A percentile compares a stretch with the other conserved stretches of the same genome.
Conservation (phyloP, 2,888 invertebrate species). For the Papilio gigon region DNA sequence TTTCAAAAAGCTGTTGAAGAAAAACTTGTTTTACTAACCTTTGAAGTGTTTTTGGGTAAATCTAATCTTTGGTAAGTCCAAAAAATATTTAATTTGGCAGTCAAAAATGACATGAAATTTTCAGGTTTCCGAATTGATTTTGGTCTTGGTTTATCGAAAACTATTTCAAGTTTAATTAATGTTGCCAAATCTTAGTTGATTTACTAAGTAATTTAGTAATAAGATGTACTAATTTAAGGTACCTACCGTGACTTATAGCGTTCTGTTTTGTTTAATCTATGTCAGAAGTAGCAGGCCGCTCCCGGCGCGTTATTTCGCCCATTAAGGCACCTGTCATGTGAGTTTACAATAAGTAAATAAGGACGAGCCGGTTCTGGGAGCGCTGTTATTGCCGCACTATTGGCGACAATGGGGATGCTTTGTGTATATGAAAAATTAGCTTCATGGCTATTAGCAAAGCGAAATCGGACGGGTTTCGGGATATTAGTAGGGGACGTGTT, state of each 20-base stretch:
- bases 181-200: not conserved
- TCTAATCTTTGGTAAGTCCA: too few relatives aligned
- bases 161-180: too few relatives aligned
- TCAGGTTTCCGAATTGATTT: not conserved
- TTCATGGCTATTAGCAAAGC: slow-evolving; percentile 51
- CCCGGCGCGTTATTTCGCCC: slow-evolving; percentile 80
- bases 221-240: not conserved
- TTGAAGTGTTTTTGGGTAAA: too few relatives aligned
- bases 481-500: slow-evolving; percentile 49
- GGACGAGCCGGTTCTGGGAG: slow-evolving; percentile 64
- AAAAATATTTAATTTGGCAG: too few relatives aligned
- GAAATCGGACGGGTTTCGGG: slow-evolving; percentile 50
- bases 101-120: not conserved
- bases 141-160: too few relatives aligned
- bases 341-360: slow-evolving; percentile 83
- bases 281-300: slow-evolving; percentile 59
- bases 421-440: slow-evolving; percentile 75
- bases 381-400: slow-evolving; percentile 76
- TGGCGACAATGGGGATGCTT: slow-evolving; percentile 65
- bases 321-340: slow-evolving; percentile 82
- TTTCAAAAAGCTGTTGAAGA: not conserved
- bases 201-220: not conserved
- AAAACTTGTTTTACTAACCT: too few relatives aligned
- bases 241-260: not conserved
- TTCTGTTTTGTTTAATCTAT: slow-evolving; percentile 51